Conservation (phyloP, 1,140 invertebrate species). For the Diprion similis region DNA sequence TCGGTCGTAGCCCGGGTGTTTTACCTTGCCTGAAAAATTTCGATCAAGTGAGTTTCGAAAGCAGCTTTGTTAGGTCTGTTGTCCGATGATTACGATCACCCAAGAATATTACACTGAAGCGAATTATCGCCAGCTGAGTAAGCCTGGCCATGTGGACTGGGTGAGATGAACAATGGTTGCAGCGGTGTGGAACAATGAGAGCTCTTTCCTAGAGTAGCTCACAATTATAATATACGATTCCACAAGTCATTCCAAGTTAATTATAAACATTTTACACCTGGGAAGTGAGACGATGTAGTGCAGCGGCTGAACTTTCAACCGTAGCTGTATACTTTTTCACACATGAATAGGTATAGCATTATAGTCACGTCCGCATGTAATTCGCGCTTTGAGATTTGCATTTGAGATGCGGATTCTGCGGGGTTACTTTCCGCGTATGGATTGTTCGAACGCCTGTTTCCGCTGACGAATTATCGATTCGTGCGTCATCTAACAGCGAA, state of each 20-base stretch:
- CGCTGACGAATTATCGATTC: background rate
- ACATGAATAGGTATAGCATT: background rate
- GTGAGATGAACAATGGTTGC: background rate
- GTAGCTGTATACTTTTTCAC: background rate
- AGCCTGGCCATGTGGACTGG: background rate
- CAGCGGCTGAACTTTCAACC: background rate
- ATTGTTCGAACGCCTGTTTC: too few relatives aligned
- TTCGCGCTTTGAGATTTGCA: too few relatives aligned
- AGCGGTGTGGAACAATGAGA: background rate
- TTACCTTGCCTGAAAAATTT: too few relatives aligned
- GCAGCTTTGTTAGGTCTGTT: too few relatives aligned
- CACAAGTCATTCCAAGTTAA: conserved; percentile 3
- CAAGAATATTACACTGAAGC: too few relatives aligned
- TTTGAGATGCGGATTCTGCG: too few relatives aligned
- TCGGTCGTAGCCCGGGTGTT: too few relatives aligned
- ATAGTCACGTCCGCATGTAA: background rate
- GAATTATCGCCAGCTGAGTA: too few relatives aligned
- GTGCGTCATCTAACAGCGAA: background rate
- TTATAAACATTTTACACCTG: conserved; percentile 1
- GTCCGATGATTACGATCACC: too few relatives aligned
- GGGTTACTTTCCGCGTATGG: too few relatives aligned
- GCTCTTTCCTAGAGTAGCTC: background rate
- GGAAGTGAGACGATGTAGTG: background rate
- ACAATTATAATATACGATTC: conserved; percentile 3
- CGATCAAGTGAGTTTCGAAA: too few relatives aligned